A percentile compares a stretch with the other conserved stretches of the same genome.
Conservation (phyloP, 2,113 vertebrate genomes). For the Phyllopteryx taeniolatus region DNA sequence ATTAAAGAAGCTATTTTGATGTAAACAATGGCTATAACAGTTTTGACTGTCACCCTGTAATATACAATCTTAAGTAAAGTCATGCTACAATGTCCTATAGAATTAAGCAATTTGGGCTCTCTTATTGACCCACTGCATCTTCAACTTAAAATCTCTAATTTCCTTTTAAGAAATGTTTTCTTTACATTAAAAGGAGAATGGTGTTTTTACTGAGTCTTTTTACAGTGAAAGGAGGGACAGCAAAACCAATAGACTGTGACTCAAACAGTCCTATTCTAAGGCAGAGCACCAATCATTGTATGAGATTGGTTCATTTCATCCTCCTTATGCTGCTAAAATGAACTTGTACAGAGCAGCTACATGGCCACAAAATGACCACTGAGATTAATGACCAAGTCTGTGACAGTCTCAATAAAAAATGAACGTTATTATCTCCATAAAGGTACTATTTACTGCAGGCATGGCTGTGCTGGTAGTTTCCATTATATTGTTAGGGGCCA, state of each 20-base stretch:
- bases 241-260: neutral
- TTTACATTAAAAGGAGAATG: too few species aligned
- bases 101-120: neutral
- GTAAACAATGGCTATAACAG: too few species aligned
- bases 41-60: neutral
- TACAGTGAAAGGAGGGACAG: neutral
- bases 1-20: neutral
- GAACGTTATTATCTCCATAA: conserved; percentile 16
- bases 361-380: conserved; percentile 6
- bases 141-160: neutral
- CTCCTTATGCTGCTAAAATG: conserved; percentile 1
- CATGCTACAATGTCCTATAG: neutral
- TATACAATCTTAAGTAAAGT: neutral
- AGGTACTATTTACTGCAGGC: conserved; percentile 20
- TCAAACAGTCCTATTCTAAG: neutral
- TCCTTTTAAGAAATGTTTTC: neutral
- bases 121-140: neutral
- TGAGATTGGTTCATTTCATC: neutral
- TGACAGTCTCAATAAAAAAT: conserved; percentile 25
- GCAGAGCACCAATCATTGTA: neutral
- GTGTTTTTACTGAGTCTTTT: neutral
- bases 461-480: neutral
- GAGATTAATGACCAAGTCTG: conserved; percentile 14
- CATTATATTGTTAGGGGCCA: conserved; percentile 6
- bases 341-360: conserved; percentile 2